These are phyloP conservation scores for Suillia variegata DNA, from an alignment of 2,888 invertebrate species.

Conservation along the genomic window DNA sequence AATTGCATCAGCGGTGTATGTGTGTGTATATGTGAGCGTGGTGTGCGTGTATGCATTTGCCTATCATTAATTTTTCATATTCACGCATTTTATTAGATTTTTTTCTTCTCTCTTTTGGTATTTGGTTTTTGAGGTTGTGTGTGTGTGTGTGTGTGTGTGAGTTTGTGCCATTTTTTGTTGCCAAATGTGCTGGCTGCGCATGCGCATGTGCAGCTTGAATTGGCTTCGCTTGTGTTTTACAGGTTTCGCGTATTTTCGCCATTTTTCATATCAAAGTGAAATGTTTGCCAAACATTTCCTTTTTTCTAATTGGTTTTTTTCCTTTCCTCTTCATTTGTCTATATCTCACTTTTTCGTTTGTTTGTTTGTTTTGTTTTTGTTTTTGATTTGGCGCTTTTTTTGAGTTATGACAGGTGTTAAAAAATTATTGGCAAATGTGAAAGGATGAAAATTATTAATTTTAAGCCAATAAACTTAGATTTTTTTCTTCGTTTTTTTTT, in stretches of 20 bases:
- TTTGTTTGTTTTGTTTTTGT: too few species aligned
- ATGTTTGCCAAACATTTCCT: neutral
- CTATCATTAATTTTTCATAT: slow-evolving; percentile 54
- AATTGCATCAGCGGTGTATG: slow-evolving; percentile 27
- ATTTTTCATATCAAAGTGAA: neutral
- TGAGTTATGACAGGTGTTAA: neutral
- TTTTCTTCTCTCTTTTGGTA: neutral
- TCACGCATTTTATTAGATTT: slow-evolving; percentile 25
- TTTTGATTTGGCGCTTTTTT: too few species aligned
- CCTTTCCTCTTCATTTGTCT: too few species aligned
- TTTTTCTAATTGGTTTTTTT: neutral
- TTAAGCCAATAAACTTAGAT: too few species aligned
- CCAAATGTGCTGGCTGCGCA: neutral
- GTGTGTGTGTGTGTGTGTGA: too few species aligned
- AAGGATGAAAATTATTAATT: neutral
- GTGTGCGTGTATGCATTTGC: slow-evolving; percentile 33
- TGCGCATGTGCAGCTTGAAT: neutral
- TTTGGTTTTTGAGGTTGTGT: too few species aligned
- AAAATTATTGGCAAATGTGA: neutral
- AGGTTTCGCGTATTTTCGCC: neutral
- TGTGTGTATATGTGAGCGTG: neutral
- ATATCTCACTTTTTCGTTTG: too few species aligned
- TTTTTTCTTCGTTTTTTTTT: too few species aligned
- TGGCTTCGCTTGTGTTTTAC: neutral
- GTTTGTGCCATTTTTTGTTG: neutral